Conservation (phyloP, 2,888 invertebrate genomes). For the Acronicta aceris region DNA sequence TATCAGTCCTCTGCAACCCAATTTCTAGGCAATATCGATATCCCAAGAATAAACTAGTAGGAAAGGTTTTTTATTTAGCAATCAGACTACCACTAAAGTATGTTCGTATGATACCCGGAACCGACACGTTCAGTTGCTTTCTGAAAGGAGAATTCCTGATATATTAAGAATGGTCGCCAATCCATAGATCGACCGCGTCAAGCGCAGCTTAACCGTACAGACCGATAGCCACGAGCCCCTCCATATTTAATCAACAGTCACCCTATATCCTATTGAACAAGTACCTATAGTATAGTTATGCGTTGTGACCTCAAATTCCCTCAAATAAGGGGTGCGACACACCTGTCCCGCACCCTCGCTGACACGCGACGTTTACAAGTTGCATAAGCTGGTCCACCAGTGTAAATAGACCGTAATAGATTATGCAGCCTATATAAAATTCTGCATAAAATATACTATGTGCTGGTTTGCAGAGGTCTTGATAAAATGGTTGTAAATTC, state of each 20-base stretch:
- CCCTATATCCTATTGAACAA: slow-evolving; percentile 66
- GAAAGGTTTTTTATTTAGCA: too few species aligned
- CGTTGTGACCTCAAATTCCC: slow-evolving; percentile 80
- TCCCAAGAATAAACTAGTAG: too few species aligned
- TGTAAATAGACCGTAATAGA: slow-evolving; percentile 64
- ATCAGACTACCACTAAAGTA: too few species aligned
- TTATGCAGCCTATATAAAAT: slow-evolving; percentile 24
- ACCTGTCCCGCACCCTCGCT: slow-evolving; percentile 85
- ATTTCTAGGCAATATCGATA: too few species aligned
- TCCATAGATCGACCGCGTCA: too few species aligned
- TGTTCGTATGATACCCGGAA: too few species aligned
- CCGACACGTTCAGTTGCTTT: too few species aligned
- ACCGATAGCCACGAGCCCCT: too few species aligned
- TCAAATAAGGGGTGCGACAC: slow-evolving; percentile 85
- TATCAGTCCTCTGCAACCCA: too few species aligned
- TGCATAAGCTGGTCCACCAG: slow-evolving; percentile 70
- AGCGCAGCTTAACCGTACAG: too few species aligned
- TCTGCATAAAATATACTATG: slow-evolving; percentile 10
- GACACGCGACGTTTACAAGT: slow-evolving; percentile 84
- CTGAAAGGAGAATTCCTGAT: too few species aligned
- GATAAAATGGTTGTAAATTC: slow-evolving; percentile 59
- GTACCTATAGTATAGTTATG: slow-evolving; percentile 75
- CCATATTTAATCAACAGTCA: slow-evolving; percentile 54
- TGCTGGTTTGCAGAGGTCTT: slow-evolving; percentile 51
- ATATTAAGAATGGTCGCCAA: too few species aligned